Conservation (phyloP, 1,140 invertebrate genomes). For the Drosophila sp. region DNA sequence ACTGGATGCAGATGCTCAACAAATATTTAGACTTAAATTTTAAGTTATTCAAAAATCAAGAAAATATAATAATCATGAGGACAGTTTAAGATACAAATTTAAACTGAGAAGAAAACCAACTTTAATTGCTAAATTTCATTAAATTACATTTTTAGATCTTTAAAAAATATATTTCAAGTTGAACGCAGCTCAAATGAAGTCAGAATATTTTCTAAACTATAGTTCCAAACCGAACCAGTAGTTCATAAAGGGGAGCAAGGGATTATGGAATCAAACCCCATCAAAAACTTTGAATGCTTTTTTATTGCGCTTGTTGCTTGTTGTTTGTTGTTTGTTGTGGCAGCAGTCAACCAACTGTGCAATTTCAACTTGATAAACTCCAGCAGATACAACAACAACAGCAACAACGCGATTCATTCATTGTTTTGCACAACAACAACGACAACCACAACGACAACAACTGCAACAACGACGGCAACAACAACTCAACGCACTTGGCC, state of each 20-base stretch:
- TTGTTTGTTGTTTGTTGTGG: conserved; percentile 44
- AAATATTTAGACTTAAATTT: no score
- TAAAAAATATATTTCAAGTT: background rate
- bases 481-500: conserved; percentile 58
- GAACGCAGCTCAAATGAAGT: background rate
- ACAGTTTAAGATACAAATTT: no score
- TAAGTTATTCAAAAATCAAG: no score
- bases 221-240: background rate
- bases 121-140: background rate
- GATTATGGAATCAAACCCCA: conserved; percentile 3
- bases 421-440: conserved; percentile 53
- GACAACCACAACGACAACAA: conserved; percentile 35
- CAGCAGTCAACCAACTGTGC: conserved; percentile 68
- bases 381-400: conserved; percentile 31
- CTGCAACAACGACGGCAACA: conserved; percentile 30
- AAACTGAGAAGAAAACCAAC: background rate
- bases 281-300: conserved; percentile 18
- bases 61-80: no score
- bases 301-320: conserved; percentile 18
- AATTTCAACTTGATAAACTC: conserved; percentile 59
- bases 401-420: conserved; percentile 61
- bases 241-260: conserved; percentile 1
- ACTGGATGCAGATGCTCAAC: no score
- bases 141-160: background rate
- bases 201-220: no score